Base-by-base conservation (phyloP, 2,113 vertebrate species). In the Nematolebias whitei region DNA sequence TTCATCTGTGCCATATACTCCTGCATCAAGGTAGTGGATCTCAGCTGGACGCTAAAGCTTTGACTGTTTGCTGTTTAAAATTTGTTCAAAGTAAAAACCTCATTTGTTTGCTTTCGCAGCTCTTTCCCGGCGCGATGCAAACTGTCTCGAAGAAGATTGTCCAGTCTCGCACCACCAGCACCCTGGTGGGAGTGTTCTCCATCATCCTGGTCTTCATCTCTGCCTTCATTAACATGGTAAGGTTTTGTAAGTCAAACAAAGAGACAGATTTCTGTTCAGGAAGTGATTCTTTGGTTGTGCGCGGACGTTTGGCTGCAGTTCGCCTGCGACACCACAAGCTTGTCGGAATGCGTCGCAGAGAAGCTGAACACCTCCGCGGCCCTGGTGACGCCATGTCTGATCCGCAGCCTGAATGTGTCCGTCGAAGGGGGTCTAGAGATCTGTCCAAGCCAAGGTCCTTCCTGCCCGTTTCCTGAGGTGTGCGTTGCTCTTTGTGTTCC, bases 381-480 rank as follows among this genome's bases (percentile, higher is more conserved):
- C 0, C 87, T 92, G 16, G 92, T 99, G 90, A 95, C 93, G 2
- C 91, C 94, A 22, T 98, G 96, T 85, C 88, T 95, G 84, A 93
- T 99, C 63, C 93, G 78, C 3, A 92, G 90, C 68, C 88, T 98
- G 88, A 97, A 96, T 80, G 90, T 93, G 85, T 94, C 94, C 20
- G 73, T 94, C 43, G 93, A 93, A 14, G 87, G 93, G 6, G 92
- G 94, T 1, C 12, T 54, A 5, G 89, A 90, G 20, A 93, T 94
- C 68, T 99, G 97, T 85, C 93, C 94, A 0, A 91, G 69, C 1
- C 74, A 90, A 68, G 88, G 86, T 55, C 93, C 93, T 60, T 93
- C 85, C 83, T 98, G 97, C 65, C 94, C 92, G 81, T 98, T 98
- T 84, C 96, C 97, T 0, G 96, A 98, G 94, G 97, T 98, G 85